These are phyloP conservation scores for Cristatella mucedo DNA, from an alignment of 2,888 invertebrate species.

Conservation along the genomic window DNA sequence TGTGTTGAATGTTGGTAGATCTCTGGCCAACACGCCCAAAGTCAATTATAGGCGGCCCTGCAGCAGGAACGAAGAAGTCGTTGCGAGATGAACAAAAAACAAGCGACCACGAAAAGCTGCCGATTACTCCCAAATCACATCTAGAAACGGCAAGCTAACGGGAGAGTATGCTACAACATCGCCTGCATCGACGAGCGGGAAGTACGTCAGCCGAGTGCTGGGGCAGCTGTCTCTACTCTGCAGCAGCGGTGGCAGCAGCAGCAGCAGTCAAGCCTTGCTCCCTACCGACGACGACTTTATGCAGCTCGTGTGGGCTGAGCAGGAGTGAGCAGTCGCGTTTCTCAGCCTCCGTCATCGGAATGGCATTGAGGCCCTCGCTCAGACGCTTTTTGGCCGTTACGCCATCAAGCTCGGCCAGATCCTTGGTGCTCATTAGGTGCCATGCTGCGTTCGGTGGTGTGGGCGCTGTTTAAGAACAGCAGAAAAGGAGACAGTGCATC, in stretches of 20 bases:
- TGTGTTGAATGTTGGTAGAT: slow-evolving; percentile 28
- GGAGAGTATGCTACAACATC: no score
- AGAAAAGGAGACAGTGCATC: no score
- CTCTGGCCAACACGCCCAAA: slow-evolving; percentile 33
- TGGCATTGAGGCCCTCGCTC: slow-evolving; percentile 32
- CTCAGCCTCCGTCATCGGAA: slow-evolving; percentile 28
- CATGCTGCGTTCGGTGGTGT: slow-evolving; percentile 28
- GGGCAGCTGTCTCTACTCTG: no score
- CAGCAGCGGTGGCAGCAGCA: slow-evolving; percentile 5
- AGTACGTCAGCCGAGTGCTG: no score
- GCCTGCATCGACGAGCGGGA: no score
- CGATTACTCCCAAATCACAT: no score
- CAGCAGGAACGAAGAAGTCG: no score
- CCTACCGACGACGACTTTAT: slow-evolving; percentile 33
- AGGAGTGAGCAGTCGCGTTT: slow-evolving; percentile 28
- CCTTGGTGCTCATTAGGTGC: slow-evolving; percentile 29
- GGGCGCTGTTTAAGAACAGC: slow-evolving; percentile 20
- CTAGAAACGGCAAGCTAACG: no score
- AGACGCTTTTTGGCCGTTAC: slow-evolving; percentile 19
- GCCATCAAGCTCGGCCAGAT: slow-evolving; percentile 20
- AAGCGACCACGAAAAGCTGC: no score
- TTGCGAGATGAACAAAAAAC: no score
- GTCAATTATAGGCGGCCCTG: slow-evolving; percentile 33
- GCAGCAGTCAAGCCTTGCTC: neutral
- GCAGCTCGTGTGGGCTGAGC: slow-evolving; percentile 31